These are phyloP conservation scores for Emydura subglobosa DNA, from an alignment of 2,113 vertebrate genomes.

Conservation along the genomic window DNA sequence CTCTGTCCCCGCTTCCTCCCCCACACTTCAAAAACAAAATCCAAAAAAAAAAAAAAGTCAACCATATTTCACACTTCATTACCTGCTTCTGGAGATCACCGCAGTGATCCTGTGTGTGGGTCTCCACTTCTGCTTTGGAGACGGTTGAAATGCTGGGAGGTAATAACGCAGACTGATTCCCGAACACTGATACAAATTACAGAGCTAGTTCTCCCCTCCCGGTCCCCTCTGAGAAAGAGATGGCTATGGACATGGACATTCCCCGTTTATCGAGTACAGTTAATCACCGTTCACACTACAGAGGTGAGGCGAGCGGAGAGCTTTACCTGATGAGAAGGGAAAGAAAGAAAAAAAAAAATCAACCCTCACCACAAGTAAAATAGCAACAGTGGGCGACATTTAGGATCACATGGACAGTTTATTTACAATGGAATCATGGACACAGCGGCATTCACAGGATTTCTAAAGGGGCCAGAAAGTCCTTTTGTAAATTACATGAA, in stretches of 20 bases:
- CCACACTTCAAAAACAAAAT: too few relatives aligned
- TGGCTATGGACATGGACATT: not conserved
- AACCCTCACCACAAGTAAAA: not conserved
- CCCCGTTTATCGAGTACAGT: not conserved
- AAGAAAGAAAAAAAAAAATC: not conserved
- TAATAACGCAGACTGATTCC: constrained; percentile 64
- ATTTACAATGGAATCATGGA: constrained; percentile 38
- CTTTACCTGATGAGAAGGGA: not conserved
- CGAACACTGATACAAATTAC: constrained; percentile 71
- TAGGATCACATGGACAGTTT: constrained; percentile 39
- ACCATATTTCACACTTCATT: not conserved
- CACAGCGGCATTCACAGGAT: not conserved
- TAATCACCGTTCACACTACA: not conserved
- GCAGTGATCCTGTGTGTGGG: not conserved
- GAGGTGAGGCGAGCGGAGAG: not conserved
- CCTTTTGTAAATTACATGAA: constrained; percentile 54
- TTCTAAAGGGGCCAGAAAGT: constrained; percentile 33
- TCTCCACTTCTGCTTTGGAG: not conserved
- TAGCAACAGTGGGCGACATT: not conserved
- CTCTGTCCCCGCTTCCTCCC: not conserved
- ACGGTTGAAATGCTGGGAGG: not conserved
- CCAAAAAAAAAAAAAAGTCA: not conserved
- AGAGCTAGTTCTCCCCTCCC: not conserved
- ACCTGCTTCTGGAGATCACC: not conserved
- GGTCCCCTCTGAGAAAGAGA: not conserved